Evolutionary conservation across 2,113 vertebrate genomes (phyloP).

Genomic region (Leucosticte australis): DNA sequence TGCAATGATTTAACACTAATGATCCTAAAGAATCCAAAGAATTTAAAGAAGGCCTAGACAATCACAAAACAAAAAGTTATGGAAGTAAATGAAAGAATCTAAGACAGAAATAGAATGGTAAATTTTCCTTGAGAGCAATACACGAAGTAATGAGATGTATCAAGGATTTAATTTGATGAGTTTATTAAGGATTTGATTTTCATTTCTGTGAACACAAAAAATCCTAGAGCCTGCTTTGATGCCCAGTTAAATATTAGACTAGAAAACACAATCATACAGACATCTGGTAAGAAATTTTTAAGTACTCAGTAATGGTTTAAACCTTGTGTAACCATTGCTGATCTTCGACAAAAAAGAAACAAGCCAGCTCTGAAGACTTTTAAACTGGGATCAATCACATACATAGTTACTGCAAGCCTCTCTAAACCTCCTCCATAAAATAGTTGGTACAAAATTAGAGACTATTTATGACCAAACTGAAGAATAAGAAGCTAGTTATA

Average conservation of each 20-base stretch:
- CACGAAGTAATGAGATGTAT: neutral
- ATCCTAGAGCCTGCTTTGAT: neutral
- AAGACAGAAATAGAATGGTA: neutral
- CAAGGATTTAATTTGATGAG: neutral
- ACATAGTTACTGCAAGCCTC: neutral
- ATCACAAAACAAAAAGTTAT: neutral
- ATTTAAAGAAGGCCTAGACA: neutral
- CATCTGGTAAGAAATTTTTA: conserved; percentile 13
- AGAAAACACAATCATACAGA: conserved; percentile 8
- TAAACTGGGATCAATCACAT: neutral
- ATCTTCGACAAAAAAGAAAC: conserved; percentile 16
- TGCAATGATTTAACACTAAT: neutral
- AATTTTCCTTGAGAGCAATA: neutral
- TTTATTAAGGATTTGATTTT: conserved; percentile 12
- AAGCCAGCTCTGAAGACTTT: conserved; percentile 1
- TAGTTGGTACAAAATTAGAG: neutral
- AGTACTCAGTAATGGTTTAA: neutral
- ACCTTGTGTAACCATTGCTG: neutral
- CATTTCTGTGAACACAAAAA: neutral
- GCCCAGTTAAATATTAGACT: neutral
- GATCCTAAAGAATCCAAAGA: neutral
- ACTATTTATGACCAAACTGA: neutral
- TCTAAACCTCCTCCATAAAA: neutral
- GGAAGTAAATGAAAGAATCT: neutral
- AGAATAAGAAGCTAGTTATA: neutral